Conservation (phyloP, 2,888 invertebrate genomes). For the Mythimna loreyi region DNA sequence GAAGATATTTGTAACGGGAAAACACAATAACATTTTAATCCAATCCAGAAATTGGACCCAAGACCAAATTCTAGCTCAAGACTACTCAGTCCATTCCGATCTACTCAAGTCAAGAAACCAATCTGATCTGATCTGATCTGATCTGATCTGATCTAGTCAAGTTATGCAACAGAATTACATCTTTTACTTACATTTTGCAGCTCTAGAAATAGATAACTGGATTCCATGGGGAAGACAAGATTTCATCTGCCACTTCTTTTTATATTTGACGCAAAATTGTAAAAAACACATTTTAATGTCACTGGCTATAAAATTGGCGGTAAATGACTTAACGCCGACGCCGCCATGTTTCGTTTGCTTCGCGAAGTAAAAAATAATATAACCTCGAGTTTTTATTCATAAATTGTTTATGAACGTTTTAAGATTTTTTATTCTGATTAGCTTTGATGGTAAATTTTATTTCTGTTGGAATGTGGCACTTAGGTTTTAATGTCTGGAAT, state of each 20-base stretch:
- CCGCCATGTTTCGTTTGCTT: conserved; percentile 32
- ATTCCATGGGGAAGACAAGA: neutral
- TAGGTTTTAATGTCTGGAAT: conserved; percentile 19
- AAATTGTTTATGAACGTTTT: conserved; percentile 60
- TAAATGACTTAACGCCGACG: conserved; percentile 49
- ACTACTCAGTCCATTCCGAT: too few species aligned
- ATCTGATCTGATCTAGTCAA: too few species aligned
- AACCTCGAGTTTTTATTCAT: conserved; percentile 47
- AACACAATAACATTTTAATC: too few species aligned
- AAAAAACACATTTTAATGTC: conserved; percentile 53
- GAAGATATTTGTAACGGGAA: too few species aligned
- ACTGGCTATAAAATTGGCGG: conserved; percentile 48
- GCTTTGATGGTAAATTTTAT: conserved; percentile 48
- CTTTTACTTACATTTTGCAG: too few species aligned
- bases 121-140: too few species aligned
- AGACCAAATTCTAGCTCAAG: too few species aligned
- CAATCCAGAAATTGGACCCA: too few species aligned
- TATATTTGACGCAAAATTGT: conserved; percentile 46
- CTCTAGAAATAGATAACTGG: neutral
- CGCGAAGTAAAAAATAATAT: conserved; percentile 34
- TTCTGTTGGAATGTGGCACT: conserved; percentile 32
- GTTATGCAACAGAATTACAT: too few species aligned
- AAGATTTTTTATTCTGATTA: conserved; percentile 58
- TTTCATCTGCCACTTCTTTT: neutral
- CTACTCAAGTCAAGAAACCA: too few species aligned